Evolutionary conservation across 2,113 vertebrate species (phyloP).

Genomic region (Odontesthes bonariensis): DNA sequence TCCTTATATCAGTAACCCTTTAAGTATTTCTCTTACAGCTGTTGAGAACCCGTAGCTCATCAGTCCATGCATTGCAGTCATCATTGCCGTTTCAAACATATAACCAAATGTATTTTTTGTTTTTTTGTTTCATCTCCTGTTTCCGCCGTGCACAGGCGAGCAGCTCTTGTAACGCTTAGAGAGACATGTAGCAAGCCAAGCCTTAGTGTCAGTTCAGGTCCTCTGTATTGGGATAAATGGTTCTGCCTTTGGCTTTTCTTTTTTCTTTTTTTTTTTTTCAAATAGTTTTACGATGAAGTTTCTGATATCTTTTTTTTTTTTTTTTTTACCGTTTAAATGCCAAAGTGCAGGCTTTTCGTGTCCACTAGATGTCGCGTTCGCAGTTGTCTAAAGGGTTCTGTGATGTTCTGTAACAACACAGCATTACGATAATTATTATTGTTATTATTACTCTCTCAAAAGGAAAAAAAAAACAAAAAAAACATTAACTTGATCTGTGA

Average conservation of each 20-base stretch:
- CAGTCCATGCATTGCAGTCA: constrained; percentile 84
- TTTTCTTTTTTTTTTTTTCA: constrained; percentile 47
- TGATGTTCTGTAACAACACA: constrained; percentile 81
- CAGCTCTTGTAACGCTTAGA: constrained; percentile 87
- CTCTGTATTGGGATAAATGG: constrained; percentile 88
- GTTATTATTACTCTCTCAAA: constrained; percentile 76
- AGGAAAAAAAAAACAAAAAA: constrained; percentile 71
- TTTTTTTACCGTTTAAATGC: constrained; percentile 82
- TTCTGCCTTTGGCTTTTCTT: constrained; percentile 85
- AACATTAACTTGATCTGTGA: constrained; percentile 83
- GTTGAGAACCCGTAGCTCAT: constrained; percentile 90
- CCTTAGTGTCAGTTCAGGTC: constrained; percentile 85
- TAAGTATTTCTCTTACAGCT: constrained; percentile 89
- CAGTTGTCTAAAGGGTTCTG: constrained; percentile 84
- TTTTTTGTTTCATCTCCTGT: constrained; percentile 86
- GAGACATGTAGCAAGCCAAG: constrained; percentile 88
- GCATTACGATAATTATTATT: constrained; percentile 78
- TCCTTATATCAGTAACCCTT: constrained; percentile 94
- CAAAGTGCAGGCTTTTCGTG: constrained; percentile 88
- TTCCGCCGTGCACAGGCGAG: constrained; percentile 84
- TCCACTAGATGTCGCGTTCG: constrained; percentile 82
- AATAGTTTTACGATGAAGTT: constrained; percentile 89
- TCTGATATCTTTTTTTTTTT: constrained; percentile 76
- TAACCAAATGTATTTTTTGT: constrained; percentile 85
- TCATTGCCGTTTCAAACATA: constrained; percentile 90